Evolutionary conservation across 1,140 invertebrate genomes (phyloP).

Genomic region (Hycleus cichorii): DNA sequence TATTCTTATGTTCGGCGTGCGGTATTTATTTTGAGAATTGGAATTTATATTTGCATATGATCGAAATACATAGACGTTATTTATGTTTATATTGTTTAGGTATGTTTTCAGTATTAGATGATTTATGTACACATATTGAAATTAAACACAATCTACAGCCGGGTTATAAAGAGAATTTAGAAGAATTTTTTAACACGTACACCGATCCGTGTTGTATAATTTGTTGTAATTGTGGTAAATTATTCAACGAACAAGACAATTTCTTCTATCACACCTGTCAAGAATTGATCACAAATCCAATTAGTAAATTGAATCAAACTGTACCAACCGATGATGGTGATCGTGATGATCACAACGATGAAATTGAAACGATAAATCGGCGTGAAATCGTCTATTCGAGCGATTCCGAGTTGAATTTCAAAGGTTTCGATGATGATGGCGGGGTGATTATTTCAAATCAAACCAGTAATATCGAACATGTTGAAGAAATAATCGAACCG

Average conservation of each 20-base stretch:
- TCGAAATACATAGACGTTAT: constrained; percentile 65
- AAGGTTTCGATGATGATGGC: constrained; percentile 3
- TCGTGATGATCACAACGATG: not conserved
- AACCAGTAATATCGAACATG: constrained; percentile 1
- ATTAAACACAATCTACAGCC: constrained; percentile 67
- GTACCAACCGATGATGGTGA: not conserved
- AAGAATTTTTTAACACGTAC: constrained; percentile 56
- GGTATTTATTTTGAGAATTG: constrained; percentile 74
- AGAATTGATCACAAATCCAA: not conserved
- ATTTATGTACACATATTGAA: constrained; percentile 63
- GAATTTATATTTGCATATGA: constrained; percentile 75
- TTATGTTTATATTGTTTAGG: constrained; percentile 73
- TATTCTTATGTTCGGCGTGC: constrained; percentile 69
- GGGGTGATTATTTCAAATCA: not conserved
- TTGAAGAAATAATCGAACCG: constrained; percentile 16
- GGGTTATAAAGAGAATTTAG: constrained; percentile 51
- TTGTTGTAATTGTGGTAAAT: constrained; percentile 69
- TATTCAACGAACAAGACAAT: constrained; percentile 62
- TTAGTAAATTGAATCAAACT: not conserved
- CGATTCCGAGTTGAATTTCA: constrained; percentile 4
- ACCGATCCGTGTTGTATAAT: constrained; percentile 63
- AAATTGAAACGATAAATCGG: constrained; percentile 7
- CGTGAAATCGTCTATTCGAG: constrained; percentile 10
- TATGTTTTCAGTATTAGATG: constrained; percentile 70
- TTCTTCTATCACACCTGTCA: constrained; percentile 64